phyloP scores from a whole-genome alignment of 2,888 invertebrate species.

The Leptogaster cylindrica region DNA sequence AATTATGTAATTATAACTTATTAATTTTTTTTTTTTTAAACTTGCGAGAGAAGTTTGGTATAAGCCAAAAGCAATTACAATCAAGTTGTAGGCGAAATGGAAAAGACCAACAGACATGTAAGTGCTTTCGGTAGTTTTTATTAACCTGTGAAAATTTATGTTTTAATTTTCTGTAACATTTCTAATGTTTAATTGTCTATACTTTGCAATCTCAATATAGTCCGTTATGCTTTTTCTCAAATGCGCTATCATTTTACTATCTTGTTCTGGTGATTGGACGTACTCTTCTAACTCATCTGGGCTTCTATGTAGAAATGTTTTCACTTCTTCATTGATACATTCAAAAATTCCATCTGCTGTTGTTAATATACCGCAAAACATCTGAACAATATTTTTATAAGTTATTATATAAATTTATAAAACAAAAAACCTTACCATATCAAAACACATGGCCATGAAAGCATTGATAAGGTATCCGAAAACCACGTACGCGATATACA shows the following conservation, averaged over 20 bases:
- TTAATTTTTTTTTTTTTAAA: not conserved
- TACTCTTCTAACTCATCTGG: too few relatives aligned
- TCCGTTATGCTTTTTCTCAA: not conserved
- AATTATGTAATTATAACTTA: not conserved
- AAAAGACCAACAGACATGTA: conserved; percentile 5
- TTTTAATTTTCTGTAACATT: not conserved
- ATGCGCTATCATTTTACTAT: not conserved
- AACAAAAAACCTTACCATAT: not conserved
- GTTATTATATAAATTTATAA: not conserved
- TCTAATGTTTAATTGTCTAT: not conserved
- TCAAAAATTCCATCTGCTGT: not conserved
- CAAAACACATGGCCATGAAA: conserved; percentile 12
- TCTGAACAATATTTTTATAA: too few relatives aligned
- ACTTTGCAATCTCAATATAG: conserved; percentile 17
- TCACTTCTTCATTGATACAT: conserved; percentile 12
- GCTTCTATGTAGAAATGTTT: not conserved
- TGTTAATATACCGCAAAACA: conserved; percentile 19
- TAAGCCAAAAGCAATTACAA: conserved; percentile 24
- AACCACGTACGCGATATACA: not conserved
- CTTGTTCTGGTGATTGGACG: not conserved
- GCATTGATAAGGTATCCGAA: conserved; percentile 2
- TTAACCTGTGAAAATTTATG: conserved; percentile 5
- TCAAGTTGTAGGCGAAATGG: conserved; percentile 18
- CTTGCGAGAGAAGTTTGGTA: conserved; percentile 21
- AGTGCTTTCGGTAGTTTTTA: not conserved